Evolutionary conservation across 2,888 invertebrate species (phyloP).

Genomic region (Drosophila niveifrons): DNA sequence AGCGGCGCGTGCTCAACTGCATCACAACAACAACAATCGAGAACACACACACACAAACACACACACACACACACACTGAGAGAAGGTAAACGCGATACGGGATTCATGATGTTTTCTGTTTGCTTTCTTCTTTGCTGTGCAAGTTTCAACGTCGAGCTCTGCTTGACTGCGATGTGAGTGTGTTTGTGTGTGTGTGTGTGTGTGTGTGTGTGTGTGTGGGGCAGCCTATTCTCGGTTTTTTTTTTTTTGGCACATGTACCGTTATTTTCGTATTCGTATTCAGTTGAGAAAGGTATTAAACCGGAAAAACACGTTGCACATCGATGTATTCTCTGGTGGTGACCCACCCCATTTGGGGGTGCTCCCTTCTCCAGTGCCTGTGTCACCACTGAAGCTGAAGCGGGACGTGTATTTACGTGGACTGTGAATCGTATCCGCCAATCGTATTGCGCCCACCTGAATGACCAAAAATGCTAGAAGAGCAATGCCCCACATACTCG

Average conservation of each 20-base stretch:
- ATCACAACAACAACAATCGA: conserved; percentile 40
- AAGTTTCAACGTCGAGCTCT: conserved; percentile 1
- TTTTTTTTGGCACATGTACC: conserved; percentile 56
- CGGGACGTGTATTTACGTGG: conserved; percentile 59
- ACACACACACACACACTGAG: conserved; percentile 13
- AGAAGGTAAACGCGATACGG: conserved; percentile 41
- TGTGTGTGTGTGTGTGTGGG: background rate
- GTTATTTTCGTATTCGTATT: conserved; percentile 77
- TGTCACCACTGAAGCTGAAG: conserved; percentile 13
- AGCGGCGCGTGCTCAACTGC: conserved; percentile 74
- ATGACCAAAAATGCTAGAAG: background rate
- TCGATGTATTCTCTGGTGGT: conserved; percentile 67
- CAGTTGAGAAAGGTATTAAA: conserved; percentile 78
- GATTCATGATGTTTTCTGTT: conserved; percentile 63
- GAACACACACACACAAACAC: conserved; percentile 17
- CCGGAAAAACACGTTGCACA: conserved; percentile 82
- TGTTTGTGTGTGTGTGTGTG: background rate
- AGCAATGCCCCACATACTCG: background rate
- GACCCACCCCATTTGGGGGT: background rate
- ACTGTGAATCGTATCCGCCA: conserved; percentile 23
- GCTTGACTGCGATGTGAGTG: background rate
- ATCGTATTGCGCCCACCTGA: conserved; percentile 20
- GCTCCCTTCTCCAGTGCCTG: too few species aligned
- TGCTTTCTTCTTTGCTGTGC: conserved; percentile 26
- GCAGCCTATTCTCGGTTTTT: conserved; percentile 7